Evolutionary conservation across 2,113 vertebrate species (phyloP), one percentile per base, ranked within the genome.

Genomic region (Panurus biarmicus): DNA sequence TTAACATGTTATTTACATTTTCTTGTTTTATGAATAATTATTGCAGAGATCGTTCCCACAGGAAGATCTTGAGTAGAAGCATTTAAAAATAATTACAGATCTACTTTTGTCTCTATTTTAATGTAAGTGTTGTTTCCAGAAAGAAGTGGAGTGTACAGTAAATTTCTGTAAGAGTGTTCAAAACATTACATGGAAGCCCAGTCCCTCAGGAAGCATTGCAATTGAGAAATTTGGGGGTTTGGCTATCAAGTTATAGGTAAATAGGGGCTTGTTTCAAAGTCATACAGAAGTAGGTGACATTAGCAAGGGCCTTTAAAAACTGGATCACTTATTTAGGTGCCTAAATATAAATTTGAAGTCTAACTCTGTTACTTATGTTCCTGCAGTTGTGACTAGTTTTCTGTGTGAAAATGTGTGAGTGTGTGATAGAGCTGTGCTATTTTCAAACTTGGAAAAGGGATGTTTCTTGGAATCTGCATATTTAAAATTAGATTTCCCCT

Each of bases 11-110:
- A 58, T 94, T 97, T 95, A 74, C 72, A 71, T 90, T 91, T 91
- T 66, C 70, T 93, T 96, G 83, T 85, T 93, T 94, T 91, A 62
- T 92, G 66, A 86, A 47, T 89, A 96, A 90, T 71, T 71, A 45
- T 79, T 77, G 86, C 71, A 40, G 78, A 82, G 38, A 66, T 83
- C 85, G 97, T 97, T 98, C 97, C 97, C 97, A 97, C 95, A 97
- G 95, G 45, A 95, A 88, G 95, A 82, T 89, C 76, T 94, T 95
- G 90, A 96, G 21, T 72, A 71, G 53, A 75, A 79, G 48, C 69
- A 57, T 94, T 95, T 88, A 85, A 93, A 89, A 88, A 72, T 80
- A 85, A 83, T 94, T 90, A 72, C 61, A 89, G 71, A 78, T 76
- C 31, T 88, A 72, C 70, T 89, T 74, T 74, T 74, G 26, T 83